These are phyloP conservation scores for Sinocyclocheilus anshuiensis DNA, from an alignment of 2,113 vertebrate species.

Conservation along the genomic window DNA sequence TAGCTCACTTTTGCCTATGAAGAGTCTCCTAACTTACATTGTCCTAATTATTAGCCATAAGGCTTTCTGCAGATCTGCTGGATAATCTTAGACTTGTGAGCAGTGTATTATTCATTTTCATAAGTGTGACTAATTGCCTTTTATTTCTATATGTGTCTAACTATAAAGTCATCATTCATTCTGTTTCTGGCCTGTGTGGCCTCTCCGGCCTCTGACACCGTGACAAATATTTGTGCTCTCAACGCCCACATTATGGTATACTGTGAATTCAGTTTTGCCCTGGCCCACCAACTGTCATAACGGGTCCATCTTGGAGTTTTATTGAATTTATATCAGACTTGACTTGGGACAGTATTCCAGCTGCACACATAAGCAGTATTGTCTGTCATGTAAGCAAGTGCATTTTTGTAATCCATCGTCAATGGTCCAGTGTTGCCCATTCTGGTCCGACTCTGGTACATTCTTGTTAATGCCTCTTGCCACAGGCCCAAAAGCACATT, in stretches of 20 bases:
- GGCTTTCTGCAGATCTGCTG: not conserved
- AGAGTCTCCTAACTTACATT: constrained; percentile 19
- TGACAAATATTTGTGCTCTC: constrained; percentile 54
- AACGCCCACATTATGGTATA: constrained; percentile 37
- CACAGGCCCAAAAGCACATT: constrained; percentile 60
- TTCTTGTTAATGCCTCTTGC: constrained; percentile 68
- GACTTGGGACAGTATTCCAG: constrained; percentile 24
- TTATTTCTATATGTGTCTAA: constrained; percentile 27
- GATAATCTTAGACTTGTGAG: constrained; percentile 38
- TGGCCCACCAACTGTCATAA: constrained; percentile 32
- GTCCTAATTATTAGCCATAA: constrained; percentile 10
- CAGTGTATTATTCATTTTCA: constrained; percentile 42
- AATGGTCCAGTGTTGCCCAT: constrained; percentile 62
- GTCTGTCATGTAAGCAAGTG: constrained; percentile 67
- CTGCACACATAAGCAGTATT: constrained; percentile 63
- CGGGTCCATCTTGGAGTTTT: not conserved
- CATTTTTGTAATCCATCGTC: constrained; percentile 62
- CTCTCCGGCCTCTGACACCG: constrained; percentile 38
- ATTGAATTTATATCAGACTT: constrained; percentile 23
- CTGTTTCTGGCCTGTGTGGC: constrained; percentile 48
- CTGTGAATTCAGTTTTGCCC: constrained; percentile 41
- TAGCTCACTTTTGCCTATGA: not conserved
- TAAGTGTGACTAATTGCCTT: constrained; percentile 52
- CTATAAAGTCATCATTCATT: constrained; percentile 43
- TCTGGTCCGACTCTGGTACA: constrained; percentile 64